Evolutionary conservation across 1,140 invertebrate species (phyloP).

Genomic region (Cherax destructor): DNA sequence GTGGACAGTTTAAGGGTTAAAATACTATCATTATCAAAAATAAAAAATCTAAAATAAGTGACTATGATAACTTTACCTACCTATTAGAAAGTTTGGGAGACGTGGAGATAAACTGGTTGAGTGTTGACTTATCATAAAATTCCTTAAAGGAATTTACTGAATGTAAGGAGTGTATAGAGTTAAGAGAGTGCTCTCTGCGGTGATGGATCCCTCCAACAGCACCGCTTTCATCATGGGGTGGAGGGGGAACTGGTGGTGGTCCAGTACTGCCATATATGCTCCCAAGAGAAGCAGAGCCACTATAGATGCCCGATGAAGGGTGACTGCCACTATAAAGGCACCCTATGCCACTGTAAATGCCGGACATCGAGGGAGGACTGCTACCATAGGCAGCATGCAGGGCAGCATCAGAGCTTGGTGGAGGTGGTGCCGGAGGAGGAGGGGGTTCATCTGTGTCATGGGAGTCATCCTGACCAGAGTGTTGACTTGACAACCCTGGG

Average conservation of each 20-base stretch:
- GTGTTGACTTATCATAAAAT: conserved; percentile 64
- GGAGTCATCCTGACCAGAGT: conserved; percentile 51
- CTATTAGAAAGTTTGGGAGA: conserved; percentile 69
- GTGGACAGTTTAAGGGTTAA: too few species aligned
- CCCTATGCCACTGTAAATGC: conserved; percentile 52
- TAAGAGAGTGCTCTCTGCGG: conserved; percentile 65
- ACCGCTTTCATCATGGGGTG: conserved; percentile 54
- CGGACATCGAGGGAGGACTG: conserved; percentile 53
- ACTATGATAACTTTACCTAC: conserved; percentile 26
- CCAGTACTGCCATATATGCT: conserved; percentile 67
- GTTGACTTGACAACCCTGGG: conserved; percentile 50
- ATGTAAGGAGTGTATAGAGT: conserved; percentile 68
- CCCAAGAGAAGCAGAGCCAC: conserved; percentile 69
- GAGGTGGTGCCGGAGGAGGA: conserved; percentile 43
- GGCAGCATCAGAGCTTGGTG: conserved; percentile 32
- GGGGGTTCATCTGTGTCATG: conserved; percentile 47
- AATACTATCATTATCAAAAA: neutral
- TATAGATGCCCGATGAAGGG: conserved; percentile 68
- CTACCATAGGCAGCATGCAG: conserved; percentile 56
- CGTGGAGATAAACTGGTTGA: conserved; percentile 68
- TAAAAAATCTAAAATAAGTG: too few species aligned
- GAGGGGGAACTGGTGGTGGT: conserved; percentile 56
- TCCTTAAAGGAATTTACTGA: conserved; percentile 68
- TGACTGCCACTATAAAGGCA: conserved; percentile 67
- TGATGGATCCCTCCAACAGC: conserved; percentile 60